A percentile compares a stretch with the other conserved stretches of the same genome.
These are phyloP conservation scores for Mesoclemmys tuberculata DNA, from an alignment of 2,113 vertebrate genomes.

Conservation along the genomic window DNA sequence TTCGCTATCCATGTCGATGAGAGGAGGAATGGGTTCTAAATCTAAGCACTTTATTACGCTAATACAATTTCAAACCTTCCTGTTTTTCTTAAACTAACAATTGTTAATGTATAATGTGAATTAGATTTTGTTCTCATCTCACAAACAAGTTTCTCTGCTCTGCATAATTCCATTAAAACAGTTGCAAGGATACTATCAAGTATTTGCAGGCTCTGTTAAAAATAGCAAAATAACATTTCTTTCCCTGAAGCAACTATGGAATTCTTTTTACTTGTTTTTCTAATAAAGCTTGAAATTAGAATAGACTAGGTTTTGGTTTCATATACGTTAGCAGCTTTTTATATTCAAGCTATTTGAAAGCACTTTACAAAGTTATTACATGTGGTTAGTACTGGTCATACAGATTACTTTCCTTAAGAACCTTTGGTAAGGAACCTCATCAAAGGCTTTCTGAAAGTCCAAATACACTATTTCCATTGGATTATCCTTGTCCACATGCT, in stretches of 20 bases:
- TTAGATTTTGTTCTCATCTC: neutral
- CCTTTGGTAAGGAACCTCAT: no score
- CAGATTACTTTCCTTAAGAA: no score
- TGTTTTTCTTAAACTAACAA: neutral
- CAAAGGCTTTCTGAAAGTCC: no score
- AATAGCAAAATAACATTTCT: neutral
- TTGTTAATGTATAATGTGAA: neutral
- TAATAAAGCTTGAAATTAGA: neutral
- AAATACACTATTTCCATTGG: no score
- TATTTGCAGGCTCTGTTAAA: neutral
- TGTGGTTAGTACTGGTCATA: neutral
- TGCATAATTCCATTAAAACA: neutral
- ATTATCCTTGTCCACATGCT: no score
- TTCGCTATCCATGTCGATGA: fast-evolving
- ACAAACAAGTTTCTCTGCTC: neutral
- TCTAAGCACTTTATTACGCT: neutral
- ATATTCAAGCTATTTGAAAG: neutral
- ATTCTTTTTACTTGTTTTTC: neutral
- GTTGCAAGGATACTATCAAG: neutral
- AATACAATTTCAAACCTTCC: neutral
- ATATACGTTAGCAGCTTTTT: neutral
- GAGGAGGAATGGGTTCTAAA: neutral
- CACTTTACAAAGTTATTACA: neutral
- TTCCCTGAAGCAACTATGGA: neutral
- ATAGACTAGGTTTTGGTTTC: neutral